Base-by-base conservation (phyloP, 1,140 invertebrate genomes). In the Drosophila truncata region DNA sequence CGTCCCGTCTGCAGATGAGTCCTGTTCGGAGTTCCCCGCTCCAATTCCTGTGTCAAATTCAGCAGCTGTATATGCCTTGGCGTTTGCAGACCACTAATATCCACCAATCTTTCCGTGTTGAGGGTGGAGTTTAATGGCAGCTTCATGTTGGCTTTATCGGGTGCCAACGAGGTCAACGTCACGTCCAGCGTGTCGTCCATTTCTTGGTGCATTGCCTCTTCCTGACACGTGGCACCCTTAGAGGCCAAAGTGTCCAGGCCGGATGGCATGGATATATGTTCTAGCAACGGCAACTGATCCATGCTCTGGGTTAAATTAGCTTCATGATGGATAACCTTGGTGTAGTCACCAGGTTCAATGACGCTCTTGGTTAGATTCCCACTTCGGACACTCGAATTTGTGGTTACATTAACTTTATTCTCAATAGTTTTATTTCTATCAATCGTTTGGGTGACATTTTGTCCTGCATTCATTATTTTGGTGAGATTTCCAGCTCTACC, bases 111-210 rank as follows among this genome's bases (percentile, higher is more conserved):
- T 35, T 92, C 91, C 2, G 80, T 91, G 44, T 92, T 92, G 6
- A 92, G 54, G 0, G 91, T 92, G 2, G 91, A 92, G 29, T 92
- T 92, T 4, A 92, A 49, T 1, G 87, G 83, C 67, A 92, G 41
- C 63, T 92, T 92, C 91, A 92, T 91, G 47, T 77, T 71, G 16
- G 65, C 46, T 37, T 84, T 91, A 44, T 91, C 67, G 1, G 91
- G 90, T 4, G 91, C 77, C 72, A 92, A 39, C 18, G 81, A 60
- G 3, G 66, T 91, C 47, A 92, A 52, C 9, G 91, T 92, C n/a
- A 70, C 81, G 61, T 91, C 80, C 57, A 91, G 27, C 55, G 71
- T 74, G 42, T 69, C 54, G 44, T 84, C 62, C 29, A 78, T 14
- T 20, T 87, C 80, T 5, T 54, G 42, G 4, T 64, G 65, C 37